A percentile compares a stretch with the other conserved stretches of the same genome.
phyloP scores from a whole-genome alignment of 37 sponge, comb jelly and placozoan species.

The Ephydatia muelleri region DNA sequence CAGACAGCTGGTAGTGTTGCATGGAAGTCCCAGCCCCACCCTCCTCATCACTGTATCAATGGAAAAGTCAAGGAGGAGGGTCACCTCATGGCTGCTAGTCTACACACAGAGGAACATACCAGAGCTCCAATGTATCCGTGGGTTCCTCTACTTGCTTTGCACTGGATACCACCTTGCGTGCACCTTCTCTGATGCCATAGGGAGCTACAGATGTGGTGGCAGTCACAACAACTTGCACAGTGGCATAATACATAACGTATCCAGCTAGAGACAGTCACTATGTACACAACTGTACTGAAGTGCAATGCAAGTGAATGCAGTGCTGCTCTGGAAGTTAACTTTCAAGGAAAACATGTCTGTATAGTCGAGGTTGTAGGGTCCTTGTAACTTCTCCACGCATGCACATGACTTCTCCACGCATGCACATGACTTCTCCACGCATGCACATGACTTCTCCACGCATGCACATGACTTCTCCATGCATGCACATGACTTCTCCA shows the following conservation, averaged over 20 bases:
- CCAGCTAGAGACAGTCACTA: not conserved
- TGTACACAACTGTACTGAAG: no score
- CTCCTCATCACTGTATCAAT: constrained; percentile 29
- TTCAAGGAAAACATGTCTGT: not conserved
- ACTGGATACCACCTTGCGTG: constrained; percentile 52
- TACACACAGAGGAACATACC: not conserved
- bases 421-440: no score
- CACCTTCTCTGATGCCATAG: constrained; percentile 91
- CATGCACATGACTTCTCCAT: no score
- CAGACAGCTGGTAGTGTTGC: constrained; percentile 66
- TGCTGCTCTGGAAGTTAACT: not conserved
- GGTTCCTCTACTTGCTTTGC: not conserved
- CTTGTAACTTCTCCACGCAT: no score
- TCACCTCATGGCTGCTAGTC: no score
- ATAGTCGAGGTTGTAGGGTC: not conserved
- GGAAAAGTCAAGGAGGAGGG: no score
- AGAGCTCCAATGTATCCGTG: not conserved
- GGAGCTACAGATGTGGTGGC: constrained; percentile 65
- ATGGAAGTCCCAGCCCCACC: constrained; percentile 41
- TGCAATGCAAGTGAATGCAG: no score
- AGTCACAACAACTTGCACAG: not conserved
- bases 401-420: no score
- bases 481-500: no score
- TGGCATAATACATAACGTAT: not conserved
- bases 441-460: no score